Evolutionary conservation across 2,888 invertebrate species (phyloP).

Genomic region (Neoitamus cyanurus): DNA sequence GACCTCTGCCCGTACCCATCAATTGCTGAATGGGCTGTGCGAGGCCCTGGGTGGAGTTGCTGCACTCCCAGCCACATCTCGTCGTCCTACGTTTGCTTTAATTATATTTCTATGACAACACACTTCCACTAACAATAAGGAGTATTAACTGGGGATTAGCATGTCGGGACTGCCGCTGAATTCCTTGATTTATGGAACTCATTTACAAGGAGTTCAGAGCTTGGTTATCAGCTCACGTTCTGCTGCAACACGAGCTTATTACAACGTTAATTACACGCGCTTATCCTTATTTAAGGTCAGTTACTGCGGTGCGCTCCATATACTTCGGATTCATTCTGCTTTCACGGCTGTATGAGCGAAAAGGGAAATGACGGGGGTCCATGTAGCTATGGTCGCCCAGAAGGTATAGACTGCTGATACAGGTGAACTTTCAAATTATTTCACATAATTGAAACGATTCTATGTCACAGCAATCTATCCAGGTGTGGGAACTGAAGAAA

Average conservation of each 20-base stretch:
- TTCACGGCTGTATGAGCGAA: neutral
- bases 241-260: conserved; percentile 32
- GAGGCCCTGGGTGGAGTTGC: neutral
- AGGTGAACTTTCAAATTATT: neutral
- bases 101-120: conserved; percentile 30
- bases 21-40: neutral
- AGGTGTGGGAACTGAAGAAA: neutral
- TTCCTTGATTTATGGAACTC: conserved; percentile 29
- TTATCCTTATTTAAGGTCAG: conserved; percentile 12
- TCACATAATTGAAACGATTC: neutral
- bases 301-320: neutral
- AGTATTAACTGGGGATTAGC: conserved; percentile 31
- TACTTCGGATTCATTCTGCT: neutral
- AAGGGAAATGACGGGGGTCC: neutral
- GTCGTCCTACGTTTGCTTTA: neutral
- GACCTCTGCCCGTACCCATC: neutral
- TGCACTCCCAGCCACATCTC: neutral
- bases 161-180: neutral
- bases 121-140: neutral
- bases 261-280: conserved; percentile 18
- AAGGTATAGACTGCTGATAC: neutral
- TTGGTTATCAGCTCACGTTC: conserved; percentile 32
- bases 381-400: neutral
- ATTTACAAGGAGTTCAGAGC: conserved; percentile 20
- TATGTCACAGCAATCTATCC: neutral